A percentile compares a stretch with the other conserved stretches of the same genome.
phyloP scores from a whole-genome alignment of 2,113 vertebrate species.

The Lycocorax pyrrhopterus region DNA sequence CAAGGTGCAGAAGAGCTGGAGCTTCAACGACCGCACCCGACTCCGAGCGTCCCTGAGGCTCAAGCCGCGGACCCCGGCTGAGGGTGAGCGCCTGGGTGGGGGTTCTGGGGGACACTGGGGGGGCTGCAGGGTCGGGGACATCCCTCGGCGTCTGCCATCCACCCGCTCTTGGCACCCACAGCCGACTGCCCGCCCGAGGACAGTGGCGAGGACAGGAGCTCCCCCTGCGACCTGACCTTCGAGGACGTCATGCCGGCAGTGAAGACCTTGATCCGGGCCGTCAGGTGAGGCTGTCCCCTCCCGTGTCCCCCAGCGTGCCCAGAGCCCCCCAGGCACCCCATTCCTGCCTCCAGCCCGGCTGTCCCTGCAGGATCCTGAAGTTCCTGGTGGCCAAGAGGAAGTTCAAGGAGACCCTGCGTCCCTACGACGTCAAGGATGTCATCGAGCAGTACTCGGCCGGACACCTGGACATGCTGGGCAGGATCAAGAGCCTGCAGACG shows the following conservation, averaged over 20 bases:
- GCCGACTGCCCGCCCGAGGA: slow-evolving; percentile 85
- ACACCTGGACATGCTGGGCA: slow-evolving; percentile 96
- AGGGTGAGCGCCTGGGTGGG: slow-evolving; percentile 69
- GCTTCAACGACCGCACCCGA: slow-evolving; percentile 94
- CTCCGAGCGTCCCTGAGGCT: slow-evolving; percentile 92
- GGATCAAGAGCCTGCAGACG: slow-evolving; percentile 94
- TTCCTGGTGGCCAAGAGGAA: slow-evolving; percentile 98
- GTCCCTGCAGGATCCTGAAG: slow-evolving; percentile 86
- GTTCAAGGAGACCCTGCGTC: slow-evolving; percentile 96
- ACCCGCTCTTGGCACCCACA: not conserved
- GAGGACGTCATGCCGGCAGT: slow-evolving; percentile 89
- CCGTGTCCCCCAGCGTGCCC: accelerated
- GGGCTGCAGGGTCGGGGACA: not conserved
- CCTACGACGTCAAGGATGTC: slow-evolving; percentile 96
- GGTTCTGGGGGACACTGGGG: not conserved
- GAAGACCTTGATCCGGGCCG: slow-evolving; percentile 89
- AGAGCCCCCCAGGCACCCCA: accelerated
- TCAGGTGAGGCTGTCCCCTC: slow-evolving; percentile 78
- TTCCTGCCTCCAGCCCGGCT: not conserved
- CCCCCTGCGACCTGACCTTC: slow-evolving; percentile 86
- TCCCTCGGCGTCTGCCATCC: accelerated
- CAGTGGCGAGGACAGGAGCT: slow-evolving; percentile 85
- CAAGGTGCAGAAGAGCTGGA: slow-evolving; percentile 98
- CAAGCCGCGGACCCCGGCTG: slow-evolving; percentile 78
- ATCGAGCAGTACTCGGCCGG: slow-evolving; percentile 98